Evolutionary conservation across 2,888 invertebrate species (phyloP).

Genomic region (Tetropium fuscum): DNA sequence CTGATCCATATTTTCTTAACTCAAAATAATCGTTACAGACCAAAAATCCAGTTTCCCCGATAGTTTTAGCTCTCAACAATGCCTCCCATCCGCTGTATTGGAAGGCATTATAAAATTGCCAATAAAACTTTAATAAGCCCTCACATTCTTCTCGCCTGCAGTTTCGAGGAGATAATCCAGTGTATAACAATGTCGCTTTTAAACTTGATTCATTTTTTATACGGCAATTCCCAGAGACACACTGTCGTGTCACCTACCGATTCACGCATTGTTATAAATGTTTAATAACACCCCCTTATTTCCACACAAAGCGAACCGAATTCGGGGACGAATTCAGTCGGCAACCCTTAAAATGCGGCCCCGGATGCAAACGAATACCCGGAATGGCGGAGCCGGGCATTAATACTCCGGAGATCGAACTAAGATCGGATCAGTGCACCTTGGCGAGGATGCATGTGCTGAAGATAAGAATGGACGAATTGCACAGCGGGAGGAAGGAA

Average conservation of each 20-base stretch:
- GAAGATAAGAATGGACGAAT: not conserved
- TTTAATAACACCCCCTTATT: constrained; percentile 34
- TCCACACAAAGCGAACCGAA: constrained; percentile 30
- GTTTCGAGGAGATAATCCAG: constrained; percentile 20
- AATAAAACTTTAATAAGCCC: constrained; percentile 22
- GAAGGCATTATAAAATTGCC: constrained; percentile 18
- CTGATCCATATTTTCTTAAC: no score
- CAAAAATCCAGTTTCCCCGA: no score
- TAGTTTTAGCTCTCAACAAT: no score
- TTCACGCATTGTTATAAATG: constrained; percentile 40
- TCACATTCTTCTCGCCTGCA: constrained; percentile 2
- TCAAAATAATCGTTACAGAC: no score
- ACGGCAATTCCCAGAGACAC: constrained; percentile 15
- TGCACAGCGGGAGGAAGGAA: no score
- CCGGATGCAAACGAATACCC: constrained; percentile 39
- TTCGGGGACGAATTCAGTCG: constrained; percentile 11
- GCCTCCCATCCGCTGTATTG: not conserved
- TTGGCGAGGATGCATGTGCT: constrained; percentile 14
- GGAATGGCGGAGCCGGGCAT: constrained; percentile 18
- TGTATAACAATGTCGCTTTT: constrained; percentile 27
- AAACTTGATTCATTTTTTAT: constrained; percentile 32
- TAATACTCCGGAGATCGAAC: constrained; percentile 39
- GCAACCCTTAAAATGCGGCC: constrained; percentile 27
- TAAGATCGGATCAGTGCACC: constrained; percentile 36
- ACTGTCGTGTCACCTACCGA: constrained; percentile 35